A percentile compares a stretch with the other conserved stretches of the same genome.
phyloP scores from a whole-genome alignment of 2,888 invertebrate species.

The Sarcophaga carnaria region DNA sequence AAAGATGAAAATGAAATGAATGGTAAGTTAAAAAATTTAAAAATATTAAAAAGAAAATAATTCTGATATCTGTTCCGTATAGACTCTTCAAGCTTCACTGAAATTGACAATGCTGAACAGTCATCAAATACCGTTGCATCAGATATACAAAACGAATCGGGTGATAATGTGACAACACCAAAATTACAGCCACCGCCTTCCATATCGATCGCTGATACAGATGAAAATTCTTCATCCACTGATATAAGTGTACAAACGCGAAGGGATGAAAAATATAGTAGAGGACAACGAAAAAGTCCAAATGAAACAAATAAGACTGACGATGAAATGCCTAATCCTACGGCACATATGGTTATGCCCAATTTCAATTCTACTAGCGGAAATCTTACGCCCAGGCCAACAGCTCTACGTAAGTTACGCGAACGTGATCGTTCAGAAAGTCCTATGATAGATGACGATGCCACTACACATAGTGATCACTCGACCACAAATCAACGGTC shows the following conservation, averaged over 20 bases:
- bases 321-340: constrained; percentile 63
- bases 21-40: constrained; percentile 36
- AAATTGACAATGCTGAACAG: constrained; percentile 37
- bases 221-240: constrained; percentile 76
- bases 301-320: constrained; percentile 63
- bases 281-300: constrained; percentile 51
- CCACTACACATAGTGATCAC: constrained; percentile 80
- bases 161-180: constrained; percentile 40
- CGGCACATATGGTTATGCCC: constrained; percentile 67
- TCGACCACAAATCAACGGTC: constrained; percentile 73
- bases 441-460: constrained; percentile 83
- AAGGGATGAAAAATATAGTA: constrained; percentile 72
- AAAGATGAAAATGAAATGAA: constrained; percentile 45
- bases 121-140: neutral
- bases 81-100: constrained; percentile 21
- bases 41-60: neutral
- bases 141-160: constrained; percentile 26
- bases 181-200: constrained; percentile 67
- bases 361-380: constrained; percentile 60
- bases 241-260: constrained; percentile 73
- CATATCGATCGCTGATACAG: constrained; percentile 75
- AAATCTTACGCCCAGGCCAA: constrained; percentile 71
- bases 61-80: neutral
- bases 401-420: constrained; percentile 80
- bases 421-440: constrained; percentile 83